A percentile compares a stretch with the other conserved stretches of the same genome.
These are phyloP conservation scores for Drosophila busckii DNA, from an alignment of 1,140 invertebrate species.

Conservation along the genomic window DNA sequence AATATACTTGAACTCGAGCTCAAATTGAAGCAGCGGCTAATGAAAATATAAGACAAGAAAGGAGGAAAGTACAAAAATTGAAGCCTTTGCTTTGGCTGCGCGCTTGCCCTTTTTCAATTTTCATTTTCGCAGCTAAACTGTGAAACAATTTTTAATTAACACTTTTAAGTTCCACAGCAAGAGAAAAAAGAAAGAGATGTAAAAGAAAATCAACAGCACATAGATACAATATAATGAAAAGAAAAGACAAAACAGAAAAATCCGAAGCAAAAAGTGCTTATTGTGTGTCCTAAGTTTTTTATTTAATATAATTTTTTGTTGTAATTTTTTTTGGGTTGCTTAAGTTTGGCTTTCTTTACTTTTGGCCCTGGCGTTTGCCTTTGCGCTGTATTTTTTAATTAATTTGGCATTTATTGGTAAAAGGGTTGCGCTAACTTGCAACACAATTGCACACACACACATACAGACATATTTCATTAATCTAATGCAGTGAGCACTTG, in stretches of 20 bases:
- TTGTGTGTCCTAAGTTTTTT: constrained; percentile 66
- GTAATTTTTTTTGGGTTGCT: constrained; percentile 64
- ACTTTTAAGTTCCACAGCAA: constrained; percentile 64
- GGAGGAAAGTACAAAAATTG: constrained; percentile 37
- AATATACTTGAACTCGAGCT: constrained; percentile 62
- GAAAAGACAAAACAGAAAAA: constrained; percentile 22
- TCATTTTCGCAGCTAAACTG: constrained; percentile 78
- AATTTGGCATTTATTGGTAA: constrained; percentile 77
- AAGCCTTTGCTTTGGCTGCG: constrained; percentile 42
- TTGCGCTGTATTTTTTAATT: constrained; percentile 73
- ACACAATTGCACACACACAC: constrained; percentile 1
- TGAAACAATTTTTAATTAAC: constrained; percentile 79
- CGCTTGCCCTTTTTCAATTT: constrained; percentile 70
- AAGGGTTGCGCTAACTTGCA: constrained; percentile 47
- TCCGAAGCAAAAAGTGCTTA: constrained; percentile 34
- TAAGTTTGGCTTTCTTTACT: constrained; percentile 61
- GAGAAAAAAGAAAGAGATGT: constrained; percentile 28
- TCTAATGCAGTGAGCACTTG: constrained; percentile 55
- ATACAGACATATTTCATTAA: constrained; percentile 52
- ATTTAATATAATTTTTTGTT: no score
- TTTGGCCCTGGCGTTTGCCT: constrained; percentile 51
- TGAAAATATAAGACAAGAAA: constrained; percentile 57
- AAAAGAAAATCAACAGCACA: constrained; percentile 33
- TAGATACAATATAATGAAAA: constrained; percentile 44
- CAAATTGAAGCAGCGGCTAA: constrained; percentile 69